A percentile compares a stretch with the other conserved stretches of the same genome.
Conservation (phyloP, 2,113 vertebrate genomes). For the pig (Sus scrofa) region T2T-Sscrofa CM000814.6:20757501-20758000, state of each 20-base stretch:
- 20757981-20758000: too few relatives aligned
- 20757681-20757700: not conserved
- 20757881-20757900: too few relatives aligned
- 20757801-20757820: not conserved
- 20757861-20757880: too few relatives aligned
- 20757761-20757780: not conserved
- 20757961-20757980: too few relatives aligned
- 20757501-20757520: not conserved
- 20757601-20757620: not conserved
- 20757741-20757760: not conserved
- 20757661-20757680: not conserved
- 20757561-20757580: not conserved
- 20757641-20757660: too few relatives aligned
- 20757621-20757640: not conserved
- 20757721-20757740: not conserved
- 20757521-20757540: not conserved
- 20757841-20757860: too few relatives aligned
- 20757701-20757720: not conserved
- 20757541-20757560: rapidly evolving
- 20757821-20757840: not conserved
- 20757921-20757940: too few relatives aligned
- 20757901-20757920: too few relatives aligned
- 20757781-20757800: not conserved
- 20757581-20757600: not conserved
- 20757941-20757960: too few relatives aligned